phyloP scores from a whole-genome alignment of 2,797 vertebrate genomes.

The Acanthopagrus latus region DNA sequence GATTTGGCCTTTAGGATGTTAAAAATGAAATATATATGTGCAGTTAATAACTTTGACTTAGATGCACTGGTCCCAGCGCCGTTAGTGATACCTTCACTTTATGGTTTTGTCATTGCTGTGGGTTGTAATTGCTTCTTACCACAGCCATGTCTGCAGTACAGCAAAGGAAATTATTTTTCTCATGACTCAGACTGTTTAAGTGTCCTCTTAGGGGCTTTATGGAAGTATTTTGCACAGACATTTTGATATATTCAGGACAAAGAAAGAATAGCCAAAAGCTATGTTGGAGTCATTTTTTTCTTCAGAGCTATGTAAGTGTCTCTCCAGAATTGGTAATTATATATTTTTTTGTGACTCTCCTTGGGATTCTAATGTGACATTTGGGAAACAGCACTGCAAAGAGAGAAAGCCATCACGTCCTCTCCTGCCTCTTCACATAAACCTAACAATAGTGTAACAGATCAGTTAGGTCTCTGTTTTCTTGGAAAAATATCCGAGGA shows the following conservation, averaged over 20 bases:
- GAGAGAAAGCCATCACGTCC: background rate
- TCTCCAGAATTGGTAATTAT: conserved; percentile 3
- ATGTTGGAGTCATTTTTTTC: conserved; percentile 3
- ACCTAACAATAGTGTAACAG: conserved; percentile 28
- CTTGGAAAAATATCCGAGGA: conserved; percentile 28
- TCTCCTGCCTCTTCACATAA: conserved; percentile 30
- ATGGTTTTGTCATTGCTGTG: conserved; percentile 26
- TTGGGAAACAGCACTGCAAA: conserved; percentile 27
- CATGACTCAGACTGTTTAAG: conserved; percentile 24
- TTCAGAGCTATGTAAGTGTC: background rate
- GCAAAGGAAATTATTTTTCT: conserved; percentile 4
- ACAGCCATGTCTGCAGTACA: background rate
- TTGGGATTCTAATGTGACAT: conserved; percentile 41
- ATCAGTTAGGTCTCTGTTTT: conserved; percentile 3
- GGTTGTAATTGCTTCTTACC: conserved; percentile 4
- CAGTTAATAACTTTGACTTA: background rate
- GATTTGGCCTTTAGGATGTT: background rate
- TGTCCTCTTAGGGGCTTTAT: background rate
- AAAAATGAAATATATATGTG: background rate
- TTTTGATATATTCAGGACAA: conserved; percentile 13
- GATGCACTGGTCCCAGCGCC: background rate
- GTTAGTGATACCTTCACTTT: background rate
- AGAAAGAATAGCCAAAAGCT: conserved; percentile 18
- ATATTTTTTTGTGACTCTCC: background rate
- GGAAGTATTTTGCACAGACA: background rate